These are phyloP conservation scores for Anoplopoma fimbria DNA, from an alignment of 2,113 vertebrate genomes.

Conservation along the genomic window DNA sequence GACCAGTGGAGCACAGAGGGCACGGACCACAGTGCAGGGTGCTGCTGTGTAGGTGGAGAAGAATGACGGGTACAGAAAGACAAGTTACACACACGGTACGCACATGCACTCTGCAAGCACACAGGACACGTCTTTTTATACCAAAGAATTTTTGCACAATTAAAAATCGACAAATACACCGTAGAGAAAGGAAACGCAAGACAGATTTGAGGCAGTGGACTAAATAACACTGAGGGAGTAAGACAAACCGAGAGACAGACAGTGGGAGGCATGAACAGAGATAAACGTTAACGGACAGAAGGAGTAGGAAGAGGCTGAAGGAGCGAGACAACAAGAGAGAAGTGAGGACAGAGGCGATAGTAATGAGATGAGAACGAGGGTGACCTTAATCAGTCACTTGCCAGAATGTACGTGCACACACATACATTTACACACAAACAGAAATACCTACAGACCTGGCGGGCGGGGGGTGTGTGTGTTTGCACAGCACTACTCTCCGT, in stretches of 20 bases:
- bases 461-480: constrained; percentile 43
- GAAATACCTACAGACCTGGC: constrained; percentile 39
- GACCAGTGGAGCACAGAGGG: constrained; percentile 14
- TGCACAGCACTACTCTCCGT: constrained; percentile 66
- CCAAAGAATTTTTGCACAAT: background rate
- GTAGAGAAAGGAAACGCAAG: background rate
- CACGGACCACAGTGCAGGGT: background rate
- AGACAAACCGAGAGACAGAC: constrained; percentile 13
- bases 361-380: constrained; percentile 63
- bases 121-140: background rate
- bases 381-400: constrained; percentile 73
- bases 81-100: background rate
- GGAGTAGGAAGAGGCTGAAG: constrained; percentile 37
- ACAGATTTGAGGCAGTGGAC: background rate
- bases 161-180: background rate
- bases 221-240: background rate
- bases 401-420: constrained; percentile 1
- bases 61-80: constrained; percentile 17
- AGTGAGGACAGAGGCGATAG: constrained; percentile 43
- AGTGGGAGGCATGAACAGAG: constrained; percentile 33
- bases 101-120: background rate
- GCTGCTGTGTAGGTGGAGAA: constrained; percentile 26
- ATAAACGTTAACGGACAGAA: constrained; percentile 45
- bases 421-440: constrained; percentile 1
- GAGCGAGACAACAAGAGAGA: constrained; percentile 26